These are phyloP conservation scores for Andrena marginata DNA, from an alignment of 2,888 invertebrate genomes.

Conservation along the genomic window DNA sequence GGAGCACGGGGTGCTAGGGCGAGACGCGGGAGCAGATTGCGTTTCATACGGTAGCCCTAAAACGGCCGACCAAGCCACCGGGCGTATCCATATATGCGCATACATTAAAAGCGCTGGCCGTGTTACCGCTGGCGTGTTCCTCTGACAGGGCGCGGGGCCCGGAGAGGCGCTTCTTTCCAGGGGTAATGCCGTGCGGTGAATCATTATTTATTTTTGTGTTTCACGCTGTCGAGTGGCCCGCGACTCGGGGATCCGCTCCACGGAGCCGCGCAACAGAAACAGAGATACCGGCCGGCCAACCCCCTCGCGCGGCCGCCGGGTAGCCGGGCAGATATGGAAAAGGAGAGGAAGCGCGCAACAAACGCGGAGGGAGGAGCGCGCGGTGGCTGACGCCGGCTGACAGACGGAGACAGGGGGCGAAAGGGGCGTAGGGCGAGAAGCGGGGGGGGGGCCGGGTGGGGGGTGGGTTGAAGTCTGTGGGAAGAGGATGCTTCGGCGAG, in stretches of 20 bases:
- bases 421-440: conserved; percentile 12
- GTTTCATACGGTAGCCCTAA: conserved; percentile 35
- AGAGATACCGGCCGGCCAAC: conserved; percentile 34
- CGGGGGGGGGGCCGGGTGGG: not conserved
- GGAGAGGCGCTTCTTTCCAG: conserved; percentile 60
- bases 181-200: conserved; percentile 67
- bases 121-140: conserved; percentile 53
- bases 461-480: conserved; percentile 57
- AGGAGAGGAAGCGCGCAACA: conserved; percentile 31
- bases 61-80: conserved; percentile 2
- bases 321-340: conserved; percentile 22
- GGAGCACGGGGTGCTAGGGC: not conserved
- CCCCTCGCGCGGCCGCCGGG: not conserved
- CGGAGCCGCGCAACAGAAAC: conserved; percentile 48
- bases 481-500: conserved; percentile 78
- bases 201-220: conserved; percentile 81
- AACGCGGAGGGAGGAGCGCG: not conserved
- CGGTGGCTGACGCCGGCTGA: conserved; percentile 14
- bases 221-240: conserved; percentile 70
- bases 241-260: conserved; percentile 36
- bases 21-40: conserved; percentile 38
- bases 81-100: conserved; percentile 43
- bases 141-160: conserved; percentile 44
- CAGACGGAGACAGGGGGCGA: conserved; percentile 52
- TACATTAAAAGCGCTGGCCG: conserved; percentile 57